Evolutionary conservation across 2,113 vertebrate genomes (phyloP).

Genomic region (Bos indicus): DNA sequence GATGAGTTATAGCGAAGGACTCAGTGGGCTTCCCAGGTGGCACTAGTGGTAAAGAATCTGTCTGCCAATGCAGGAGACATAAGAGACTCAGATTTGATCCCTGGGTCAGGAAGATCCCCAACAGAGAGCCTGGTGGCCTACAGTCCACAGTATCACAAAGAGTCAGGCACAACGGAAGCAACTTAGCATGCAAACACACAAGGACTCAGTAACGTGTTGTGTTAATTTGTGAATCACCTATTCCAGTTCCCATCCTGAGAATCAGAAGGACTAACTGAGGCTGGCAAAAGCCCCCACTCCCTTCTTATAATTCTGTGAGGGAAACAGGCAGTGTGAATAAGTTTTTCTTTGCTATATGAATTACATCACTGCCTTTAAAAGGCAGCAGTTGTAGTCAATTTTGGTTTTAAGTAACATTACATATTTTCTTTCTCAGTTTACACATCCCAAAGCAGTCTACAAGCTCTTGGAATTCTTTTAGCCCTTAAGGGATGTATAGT

Average conservation of each 20-base stretch:
- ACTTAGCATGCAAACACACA: background rate
- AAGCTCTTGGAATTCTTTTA: background rate
- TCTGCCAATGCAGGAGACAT: background rate
- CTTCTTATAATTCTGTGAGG: background rate
- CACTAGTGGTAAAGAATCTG: background rate
- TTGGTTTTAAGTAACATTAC: conserved; percentile 6
- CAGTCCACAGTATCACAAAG: background rate
- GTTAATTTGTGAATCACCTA: background rate
- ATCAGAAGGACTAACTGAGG: background rate
- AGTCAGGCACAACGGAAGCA: background rate
- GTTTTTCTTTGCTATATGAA: background rate
- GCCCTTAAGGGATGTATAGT: background rate
- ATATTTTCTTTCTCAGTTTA: conserved; percentile 6
- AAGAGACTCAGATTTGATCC: background rate
- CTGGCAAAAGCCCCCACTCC: background rate
- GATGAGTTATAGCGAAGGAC: background rate
- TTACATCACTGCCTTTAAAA: background rate
- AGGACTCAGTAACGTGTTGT: background rate
- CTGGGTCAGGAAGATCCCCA: background rate
- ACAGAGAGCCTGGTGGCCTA: background rate
- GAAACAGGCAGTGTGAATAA: background rate
- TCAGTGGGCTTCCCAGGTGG: background rate
- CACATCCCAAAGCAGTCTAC: background rate
- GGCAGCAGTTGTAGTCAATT: background rate
- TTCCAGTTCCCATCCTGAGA: background rate